Evolutionary conservation across 2,113 vertebrate species (phyloP).

Genomic region (Taurulus bubalis): DNA sequence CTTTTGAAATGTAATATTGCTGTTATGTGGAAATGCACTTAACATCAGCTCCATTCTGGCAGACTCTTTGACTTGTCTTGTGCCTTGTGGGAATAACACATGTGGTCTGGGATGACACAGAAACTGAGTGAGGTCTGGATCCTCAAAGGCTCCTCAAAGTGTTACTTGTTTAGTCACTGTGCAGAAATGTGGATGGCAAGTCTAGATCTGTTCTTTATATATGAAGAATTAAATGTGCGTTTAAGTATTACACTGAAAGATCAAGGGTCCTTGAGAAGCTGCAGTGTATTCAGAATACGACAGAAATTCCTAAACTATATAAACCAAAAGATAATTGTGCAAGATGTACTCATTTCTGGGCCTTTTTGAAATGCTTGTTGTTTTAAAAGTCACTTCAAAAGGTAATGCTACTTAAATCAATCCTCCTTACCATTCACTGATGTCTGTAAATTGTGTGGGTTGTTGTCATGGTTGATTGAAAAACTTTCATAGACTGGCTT

Average conservation of each 20-base stretch:
- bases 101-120: conserved; percentile 19
- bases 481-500: neutral
- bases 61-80: neutral
- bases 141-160: neutral
- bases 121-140: neutral
- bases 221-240: neutral
- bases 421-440: neutral
- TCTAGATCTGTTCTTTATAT: neutral
- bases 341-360: neutral
- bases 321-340: neutral
- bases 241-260: neutral
- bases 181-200: neutral
- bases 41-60: conserved; percentile 12
- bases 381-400: neutral
- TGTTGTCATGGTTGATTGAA: neutral
- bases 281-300: neutral
- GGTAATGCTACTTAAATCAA: neutral
- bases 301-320: neutral
- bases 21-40: conserved; percentile 15
- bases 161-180: neutral
- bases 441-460: neutral
- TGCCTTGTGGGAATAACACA: conserved; percentile 15
- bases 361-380: neutral
- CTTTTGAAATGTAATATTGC: conserved; percentile 23
- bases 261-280: neutral